A percentile compares a stretch with the other conserved stretches of the same genome.
Conservation (phyloP, 2,797 vertebrate genomes). For the Ciconia nigra region DNA sequence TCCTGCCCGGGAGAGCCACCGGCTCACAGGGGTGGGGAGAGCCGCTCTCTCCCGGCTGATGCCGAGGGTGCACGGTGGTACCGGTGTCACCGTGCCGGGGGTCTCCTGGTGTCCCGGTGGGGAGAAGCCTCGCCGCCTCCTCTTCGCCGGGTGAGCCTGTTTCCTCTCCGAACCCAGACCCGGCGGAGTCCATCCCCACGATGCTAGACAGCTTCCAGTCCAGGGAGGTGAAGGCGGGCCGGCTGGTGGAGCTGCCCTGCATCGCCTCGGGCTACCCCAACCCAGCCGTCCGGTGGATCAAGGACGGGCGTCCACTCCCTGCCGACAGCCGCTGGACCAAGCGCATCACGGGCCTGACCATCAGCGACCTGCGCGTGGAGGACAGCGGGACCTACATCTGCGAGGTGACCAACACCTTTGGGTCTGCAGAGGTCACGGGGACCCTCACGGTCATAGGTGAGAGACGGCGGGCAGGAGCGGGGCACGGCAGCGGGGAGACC, state of each 20-base stretch:
- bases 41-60: rapidly evolving
- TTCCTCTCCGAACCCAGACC: constrained; percentile 75
- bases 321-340: constrained; percentile 91
- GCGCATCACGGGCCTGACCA: constrained; percentile 88
- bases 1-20: neutral
- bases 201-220: constrained; percentile 96
- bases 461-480: neutral
- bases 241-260: constrained; percentile 90
- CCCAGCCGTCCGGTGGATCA: constrained; percentile 94
- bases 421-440: constrained; percentile 93
- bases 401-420: constrained; percentile 97
- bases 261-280: constrained; percentile 94
- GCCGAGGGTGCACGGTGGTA: rapidly evolving
- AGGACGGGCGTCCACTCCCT: constrained; percentile 91
- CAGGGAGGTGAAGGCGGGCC: constrained; percentile 87
- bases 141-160: rapidly evolving
- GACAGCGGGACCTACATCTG: constrained; percentile 97
- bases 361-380: constrained; percentile 90
- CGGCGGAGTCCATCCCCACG: constrained; percentile 91
- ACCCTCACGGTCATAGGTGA: constrained; percentile 92
- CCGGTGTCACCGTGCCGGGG: neutral
- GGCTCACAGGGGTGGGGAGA: rapidly evolving
- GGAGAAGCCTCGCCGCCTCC: neutral
- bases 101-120: neutral
- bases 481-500: rapidly evolving